These are phyloP conservation scores for Brachyrhaphis roseni DNA, from an alignment of 2,797 vertebrate species.

Conservation along the genomic window DNA sequence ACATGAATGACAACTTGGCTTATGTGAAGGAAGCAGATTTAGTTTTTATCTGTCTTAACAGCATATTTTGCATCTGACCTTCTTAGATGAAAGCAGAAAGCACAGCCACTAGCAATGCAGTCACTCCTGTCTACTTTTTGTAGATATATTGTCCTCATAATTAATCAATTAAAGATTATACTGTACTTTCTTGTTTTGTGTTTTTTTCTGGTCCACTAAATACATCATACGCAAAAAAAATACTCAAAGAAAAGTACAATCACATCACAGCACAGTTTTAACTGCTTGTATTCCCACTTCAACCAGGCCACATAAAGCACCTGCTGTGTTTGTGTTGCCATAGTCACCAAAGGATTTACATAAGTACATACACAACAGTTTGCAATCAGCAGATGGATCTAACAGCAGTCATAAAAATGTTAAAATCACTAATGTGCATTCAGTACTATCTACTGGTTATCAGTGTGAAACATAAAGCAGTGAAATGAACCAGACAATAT, in stretches of 20 bases:
- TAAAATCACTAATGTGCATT: slow-evolving; percentile 4
- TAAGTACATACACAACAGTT: slow-evolving; percentile 15
- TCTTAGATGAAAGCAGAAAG: neutral
- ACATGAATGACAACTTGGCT: neutral
- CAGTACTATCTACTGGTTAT: neutral
- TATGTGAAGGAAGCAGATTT: neutral
- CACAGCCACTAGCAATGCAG: neutral
- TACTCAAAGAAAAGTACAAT: neutral
- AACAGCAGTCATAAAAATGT: slow-evolving; percentile 7
- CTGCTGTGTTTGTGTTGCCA: slow-evolving; percentile 17
- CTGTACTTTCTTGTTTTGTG: neutral
- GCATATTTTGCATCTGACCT: slow-evolving; percentile 24
- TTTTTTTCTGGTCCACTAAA: neutral
- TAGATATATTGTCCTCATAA: neutral
- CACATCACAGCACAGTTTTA: neutral
- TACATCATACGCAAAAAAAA: neutral
- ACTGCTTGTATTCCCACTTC: neutral
- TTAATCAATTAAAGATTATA: neutral
- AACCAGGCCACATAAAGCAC: slow-evolving; percentile 15
- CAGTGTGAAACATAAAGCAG: neutral
- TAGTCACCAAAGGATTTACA: slow-evolving; percentile 29
- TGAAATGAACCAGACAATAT: neutral
- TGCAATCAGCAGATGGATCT: slow-evolving; percentile 23
- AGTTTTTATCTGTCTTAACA: neutral
- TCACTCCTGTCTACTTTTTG: neutral